Evolutionary conservation across 2,888 invertebrate genomes (phyloP), one percentile per base, ranked within the genome.

Genomic region (Cataglyphis cursor): DNA sequence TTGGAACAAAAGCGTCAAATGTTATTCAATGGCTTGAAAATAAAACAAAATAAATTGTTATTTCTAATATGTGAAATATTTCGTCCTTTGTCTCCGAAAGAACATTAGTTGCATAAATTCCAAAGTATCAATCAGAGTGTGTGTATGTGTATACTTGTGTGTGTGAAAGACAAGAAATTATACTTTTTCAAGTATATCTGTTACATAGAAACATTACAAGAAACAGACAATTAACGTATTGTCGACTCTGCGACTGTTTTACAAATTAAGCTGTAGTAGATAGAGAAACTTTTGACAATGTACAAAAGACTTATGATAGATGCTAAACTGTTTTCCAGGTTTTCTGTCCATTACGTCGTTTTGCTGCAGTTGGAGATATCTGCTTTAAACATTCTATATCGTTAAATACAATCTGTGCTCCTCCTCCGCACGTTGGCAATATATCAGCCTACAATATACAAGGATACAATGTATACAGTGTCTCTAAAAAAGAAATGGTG

Each of bases 321-420:
- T 54, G 24, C 38, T 18, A n/a, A 35, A 54, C 24, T 85, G n/a
- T 51, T 81, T 65, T 85, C 65, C 15, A 88, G 78, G 15, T 80
- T 87, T 21, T 57, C 38, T 70, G 75, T 5, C 90, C 86, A 41
- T 89, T 92, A 18, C 91, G 88, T 84, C 92, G 92, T 85, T 91
- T 91, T 64, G 88, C 86, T 41, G 85, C 91, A 5, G 95, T 96
- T 0, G 98, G 98, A 0, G 98, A 97, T 91, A 97, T 96, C 93
- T 98, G 98, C 87, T 96, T 97, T 18, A 99, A 94, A 93, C 97
- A 97, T 94, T 99, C 99, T 0, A 99, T 97, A 94, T 99, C 99
- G 90, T 98, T 97, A 94, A 99, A 99, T 38, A 99, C 97, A 1
- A 99, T 97, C 93, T 99, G 98, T 0, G 99, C 98, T 0, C 99